phyloP scores from a whole-genome alignment of 2,888 invertebrate genomes.

The Prosapia bicincta region DNA sequence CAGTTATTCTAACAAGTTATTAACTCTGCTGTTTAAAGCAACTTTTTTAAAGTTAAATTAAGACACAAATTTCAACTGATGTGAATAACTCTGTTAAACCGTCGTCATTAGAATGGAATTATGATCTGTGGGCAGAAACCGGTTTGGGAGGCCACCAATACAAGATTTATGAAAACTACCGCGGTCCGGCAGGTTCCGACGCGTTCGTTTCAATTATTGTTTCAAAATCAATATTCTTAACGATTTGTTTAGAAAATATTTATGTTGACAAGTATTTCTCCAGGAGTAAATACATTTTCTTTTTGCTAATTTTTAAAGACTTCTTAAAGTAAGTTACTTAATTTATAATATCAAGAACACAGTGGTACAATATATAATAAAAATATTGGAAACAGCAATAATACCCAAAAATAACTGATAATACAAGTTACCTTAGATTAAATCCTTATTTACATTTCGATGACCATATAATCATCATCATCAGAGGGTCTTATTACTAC shows the following conservation, averaged over 20 bases:
- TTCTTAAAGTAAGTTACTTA: no score
- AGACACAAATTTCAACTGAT: neutral
- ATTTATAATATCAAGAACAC: no score
- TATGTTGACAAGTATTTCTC: neutral
- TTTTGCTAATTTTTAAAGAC: no score
- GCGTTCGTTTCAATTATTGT: neutral
- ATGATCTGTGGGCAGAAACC: neutral
- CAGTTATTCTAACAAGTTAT: neutral
- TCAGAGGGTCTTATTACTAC: no score
- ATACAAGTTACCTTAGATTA: no score
- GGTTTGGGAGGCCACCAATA: neutral
- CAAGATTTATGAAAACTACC: neutral
- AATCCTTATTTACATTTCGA: no score
- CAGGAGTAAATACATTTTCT: no score
- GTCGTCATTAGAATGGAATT: neutral
- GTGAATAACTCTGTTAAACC: neutral
- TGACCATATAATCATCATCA: no score
- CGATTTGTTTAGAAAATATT: neutral
- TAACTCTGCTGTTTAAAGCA: no score
- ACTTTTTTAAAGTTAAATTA: neutral
- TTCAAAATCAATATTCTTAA: neutral
- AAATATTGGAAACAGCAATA: no score
- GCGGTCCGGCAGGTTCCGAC: neutral
- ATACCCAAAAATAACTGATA: no score
- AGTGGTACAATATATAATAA: no score